These are phyloP conservation scores for Aleiodes sp. DNA, from an alignment of 1,140 invertebrate genomes.

Conservation along the genomic window DNA sequence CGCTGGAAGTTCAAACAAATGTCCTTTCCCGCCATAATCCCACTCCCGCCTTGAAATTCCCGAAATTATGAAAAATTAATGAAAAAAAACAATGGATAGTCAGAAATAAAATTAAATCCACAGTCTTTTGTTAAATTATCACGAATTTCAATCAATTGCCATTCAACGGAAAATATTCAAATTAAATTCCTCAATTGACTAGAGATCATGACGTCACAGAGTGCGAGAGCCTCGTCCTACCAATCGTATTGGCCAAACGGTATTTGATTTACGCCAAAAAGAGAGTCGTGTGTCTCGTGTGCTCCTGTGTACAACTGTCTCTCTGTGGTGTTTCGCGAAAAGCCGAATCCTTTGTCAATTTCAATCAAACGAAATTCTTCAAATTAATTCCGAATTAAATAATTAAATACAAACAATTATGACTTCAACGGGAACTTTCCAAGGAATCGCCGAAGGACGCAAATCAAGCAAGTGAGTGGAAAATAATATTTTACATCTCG, in stretches of 20 bases:
- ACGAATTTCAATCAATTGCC: background rate
- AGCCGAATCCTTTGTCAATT: constrained; percentile 10
- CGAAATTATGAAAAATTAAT: background rate
- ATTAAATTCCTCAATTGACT: constrained; percentile 36
- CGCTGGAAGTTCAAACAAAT: background rate
- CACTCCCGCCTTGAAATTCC: constrained; percentile 17
- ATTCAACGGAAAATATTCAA: background rate
- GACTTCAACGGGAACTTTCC: constrained; percentile 57
- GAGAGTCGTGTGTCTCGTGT: constrained; percentile 35
- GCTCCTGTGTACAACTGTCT: constrained; percentile 35
- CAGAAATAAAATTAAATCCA: too few species aligned
- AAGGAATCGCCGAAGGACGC: constrained; percentile 46
- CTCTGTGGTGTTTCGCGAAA: constrained; percentile 6
- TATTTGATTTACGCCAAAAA: constrained; percentile 51
- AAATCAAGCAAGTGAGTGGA: constrained; percentile 59
- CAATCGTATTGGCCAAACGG: constrained; percentile 45
- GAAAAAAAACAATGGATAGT: too few species aligned
- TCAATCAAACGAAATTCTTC: background rate
- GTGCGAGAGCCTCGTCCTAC: constrained; percentile 29
- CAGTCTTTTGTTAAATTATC: background rate
- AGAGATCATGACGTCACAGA: constrained; percentile 37
- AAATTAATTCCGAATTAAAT: background rate
- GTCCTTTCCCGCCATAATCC: background rate
- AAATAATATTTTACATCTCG: constrained; percentile 18
- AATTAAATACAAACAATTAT: constrained; percentile 37